Percentiles rank a stretch among this genome's conserved stretches.
Conservation (phyloP, 2,888 invertebrate species). For the Hirtodrosophila duncani region DNA sequence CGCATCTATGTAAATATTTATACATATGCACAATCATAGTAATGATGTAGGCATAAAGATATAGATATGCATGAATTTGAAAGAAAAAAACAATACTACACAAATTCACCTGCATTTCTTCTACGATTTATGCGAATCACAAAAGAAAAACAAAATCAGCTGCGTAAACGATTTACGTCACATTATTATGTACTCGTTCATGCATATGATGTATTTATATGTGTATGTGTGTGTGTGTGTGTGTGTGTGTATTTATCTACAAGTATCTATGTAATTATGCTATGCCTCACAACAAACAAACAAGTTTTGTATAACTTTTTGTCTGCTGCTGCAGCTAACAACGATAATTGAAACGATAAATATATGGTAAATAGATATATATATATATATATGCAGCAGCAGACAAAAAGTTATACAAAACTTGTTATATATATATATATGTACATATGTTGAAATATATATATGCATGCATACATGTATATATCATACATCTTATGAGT, state of each 20-base stretch:
- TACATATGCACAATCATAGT: no score
- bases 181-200: no score
- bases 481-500: no score
- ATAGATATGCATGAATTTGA: no score
- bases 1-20: no score
- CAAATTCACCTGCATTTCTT: no score
- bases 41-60: no score
- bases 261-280: conserved; percentile 2
- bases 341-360: no score
- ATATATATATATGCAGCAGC: conserved; percentile 1
- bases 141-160: conserved; percentile 66
- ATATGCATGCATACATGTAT: background rate
- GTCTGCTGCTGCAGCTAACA: background rate
- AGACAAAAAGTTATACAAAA: conserved; percentile 4
- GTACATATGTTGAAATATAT: conserved; percentile 1
- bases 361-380: no score
- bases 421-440: conserved; percentile 13
- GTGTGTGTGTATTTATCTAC: conserved; percentile 15
- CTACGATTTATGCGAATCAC: no score
- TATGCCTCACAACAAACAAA: conserved; percentile 6
- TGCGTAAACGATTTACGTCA: conserved; percentile 48
- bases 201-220: no score
- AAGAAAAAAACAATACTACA: no score
- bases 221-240: conserved; percentile 8
- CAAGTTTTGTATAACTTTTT: conserved; percentile 13